These are phyloP conservation scores for Phania funesta DNA, from an alignment of 2,888 invertebrate species.

Conservation along the genomic window DNA sequence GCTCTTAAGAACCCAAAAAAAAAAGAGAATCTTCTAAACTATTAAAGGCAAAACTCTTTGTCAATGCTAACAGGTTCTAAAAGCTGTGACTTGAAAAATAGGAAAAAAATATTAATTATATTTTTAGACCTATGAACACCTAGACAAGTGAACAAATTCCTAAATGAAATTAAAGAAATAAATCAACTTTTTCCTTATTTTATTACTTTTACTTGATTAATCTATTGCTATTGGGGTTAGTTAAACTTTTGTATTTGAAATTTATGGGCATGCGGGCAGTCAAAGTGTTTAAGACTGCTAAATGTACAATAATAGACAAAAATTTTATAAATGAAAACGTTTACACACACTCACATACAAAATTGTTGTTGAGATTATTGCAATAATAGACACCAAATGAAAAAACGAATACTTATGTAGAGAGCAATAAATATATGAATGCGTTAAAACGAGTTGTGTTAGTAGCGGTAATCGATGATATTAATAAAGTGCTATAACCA, in stretches of 20 bases:
- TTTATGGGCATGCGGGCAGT: slow-evolving; percentile 82
- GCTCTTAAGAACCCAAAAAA: too few species aligned
- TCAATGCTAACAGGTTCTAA: too few species aligned
- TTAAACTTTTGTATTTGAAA: neutral
- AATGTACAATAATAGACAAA: slow-evolving; percentile 59
- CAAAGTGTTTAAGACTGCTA: slow-evolving; percentile 83
- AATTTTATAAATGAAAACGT: slow-evolving; percentile 55
- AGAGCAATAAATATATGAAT: slow-evolving; percentile 27
- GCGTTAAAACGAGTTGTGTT: neutral
- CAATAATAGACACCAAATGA: slow-evolving; percentile 62
- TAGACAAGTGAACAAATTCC: too few species aligned
- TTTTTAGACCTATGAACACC: too few species aligned
- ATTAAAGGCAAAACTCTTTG: too few species aligned
- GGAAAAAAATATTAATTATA: too few species aligned
- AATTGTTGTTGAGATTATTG: slow-evolving; percentile 50
- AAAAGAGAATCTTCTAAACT: too few species aligned
- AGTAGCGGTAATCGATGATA: neutral
- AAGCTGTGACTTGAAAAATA: too few species aligned
- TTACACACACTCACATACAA: slow-evolving; percentile 48
- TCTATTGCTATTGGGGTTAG: neutral
- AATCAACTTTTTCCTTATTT: too few species aligned
- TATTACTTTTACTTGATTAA: neutral
- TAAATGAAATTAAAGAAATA: too few species aligned
- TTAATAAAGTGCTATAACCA: neutral
- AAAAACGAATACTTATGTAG: slow-evolving; percentile 46